A percentile compares a stretch with the other conserved stretches of the same genome.
Evolutionary conservation across 2,888 invertebrate species (phyloP).

Genomic region (Calliphora vomitoria): DNA sequence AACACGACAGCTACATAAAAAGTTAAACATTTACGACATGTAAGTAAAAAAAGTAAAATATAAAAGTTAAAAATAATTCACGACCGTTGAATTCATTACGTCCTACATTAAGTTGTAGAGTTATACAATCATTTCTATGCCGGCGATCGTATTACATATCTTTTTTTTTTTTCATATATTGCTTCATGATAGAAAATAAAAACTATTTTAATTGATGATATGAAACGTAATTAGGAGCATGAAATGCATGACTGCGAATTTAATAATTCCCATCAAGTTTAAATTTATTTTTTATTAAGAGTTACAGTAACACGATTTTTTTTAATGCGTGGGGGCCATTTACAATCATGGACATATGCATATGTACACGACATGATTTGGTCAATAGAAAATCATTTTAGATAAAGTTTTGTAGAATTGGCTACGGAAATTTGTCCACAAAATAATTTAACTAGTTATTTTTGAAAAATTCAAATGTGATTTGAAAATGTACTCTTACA

Average conservation of each 20-base stretch:
- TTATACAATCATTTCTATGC: background rate
- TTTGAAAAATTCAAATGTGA: too few species aligned
- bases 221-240: background rate
- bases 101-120: background rate
- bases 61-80: background rate
- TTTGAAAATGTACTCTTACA: too few species aligned
- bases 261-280: background rate
- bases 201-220: constrained; percentile 11
- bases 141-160: constrained; percentile 3
- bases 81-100: background rate
- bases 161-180: background rate
- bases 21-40: background rate
- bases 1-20: constrained; percentile 31
- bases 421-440: too few species aligned
- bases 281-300: background rate
- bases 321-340: background rate
- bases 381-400: background rate
- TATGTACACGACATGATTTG: background rate
- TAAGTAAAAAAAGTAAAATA: background rate
- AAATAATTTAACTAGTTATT: too few species aligned
- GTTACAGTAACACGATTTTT: constrained; percentile 1
- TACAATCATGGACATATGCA: background rate
- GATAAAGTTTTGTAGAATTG: too few species aligned
- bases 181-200: background rate
- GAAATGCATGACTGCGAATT: background rate